Evolutionary conservation across 1,140 invertebrate species (phyloP).

Genomic region (Parasteatoda tepidariorum): DNA sequence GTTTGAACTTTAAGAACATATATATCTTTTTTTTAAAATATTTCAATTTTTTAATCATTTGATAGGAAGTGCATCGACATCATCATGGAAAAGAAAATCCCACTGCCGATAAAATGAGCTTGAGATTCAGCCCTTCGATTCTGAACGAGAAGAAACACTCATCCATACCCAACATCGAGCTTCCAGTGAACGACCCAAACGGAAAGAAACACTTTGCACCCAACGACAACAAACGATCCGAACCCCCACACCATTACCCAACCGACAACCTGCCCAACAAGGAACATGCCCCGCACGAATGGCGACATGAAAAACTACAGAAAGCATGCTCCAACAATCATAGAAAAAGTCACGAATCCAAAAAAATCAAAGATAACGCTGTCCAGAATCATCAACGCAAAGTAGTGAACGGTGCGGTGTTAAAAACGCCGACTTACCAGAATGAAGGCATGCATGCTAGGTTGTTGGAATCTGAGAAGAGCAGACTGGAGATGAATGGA

Average conservation of each 20-base stretch:
- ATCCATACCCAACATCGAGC: not conserved
- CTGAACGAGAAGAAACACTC: constrained; percentile 20
- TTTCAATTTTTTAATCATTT: not conserved
- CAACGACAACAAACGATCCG: not conserved
- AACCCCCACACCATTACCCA: not conserved
- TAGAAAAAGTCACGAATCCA: constrained; percentile 28
- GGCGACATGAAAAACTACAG: constrained; percentile 37
- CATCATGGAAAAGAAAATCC: not conserved
- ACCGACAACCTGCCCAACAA: not conserved
- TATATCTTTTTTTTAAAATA: no score
- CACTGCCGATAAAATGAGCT: constrained; percentile 3
- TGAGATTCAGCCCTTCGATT: constrained; percentile 17
- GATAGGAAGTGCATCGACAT: constrained; percentile 6
- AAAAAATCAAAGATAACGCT: constrained; percentile 1
- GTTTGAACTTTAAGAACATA: no score
- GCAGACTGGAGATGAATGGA: constrained; percentile 37
- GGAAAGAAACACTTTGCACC: not conserved
- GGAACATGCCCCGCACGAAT: constrained; percentile 19
- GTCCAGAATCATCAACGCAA: constrained; percentile 12
- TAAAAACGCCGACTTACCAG: not conserved
- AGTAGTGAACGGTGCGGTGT: constrained; percentile 16
- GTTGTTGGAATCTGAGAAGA: constrained; percentile 47
- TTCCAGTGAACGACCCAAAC: not conserved
- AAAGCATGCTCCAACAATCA: constrained; percentile 47
- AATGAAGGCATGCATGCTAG: constrained; percentile 66